These are phyloP conservation scores for Pempheris klunzingeri DNA, from an alignment of 2,797 vertebrate species.

Conservation along the genomic window DNA sequence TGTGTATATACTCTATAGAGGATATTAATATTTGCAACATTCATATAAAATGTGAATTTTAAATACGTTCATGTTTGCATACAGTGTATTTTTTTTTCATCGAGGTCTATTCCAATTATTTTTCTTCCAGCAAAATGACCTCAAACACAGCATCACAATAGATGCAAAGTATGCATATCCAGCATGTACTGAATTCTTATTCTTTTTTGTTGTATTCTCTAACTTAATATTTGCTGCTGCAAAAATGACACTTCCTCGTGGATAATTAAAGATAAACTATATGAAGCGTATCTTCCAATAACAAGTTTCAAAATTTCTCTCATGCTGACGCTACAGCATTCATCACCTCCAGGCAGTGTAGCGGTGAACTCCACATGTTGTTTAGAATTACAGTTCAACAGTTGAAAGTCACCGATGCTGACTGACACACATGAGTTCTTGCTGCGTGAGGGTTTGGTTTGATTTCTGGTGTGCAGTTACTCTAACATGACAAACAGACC, in stretches of 20 bases:
- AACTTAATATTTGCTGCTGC: not conserved
- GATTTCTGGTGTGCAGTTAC: conserved; percentile 17
- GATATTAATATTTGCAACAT: not conserved
- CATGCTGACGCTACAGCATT: not conserved
- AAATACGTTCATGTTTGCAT: not conserved
- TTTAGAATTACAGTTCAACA: conserved; percentile 18
- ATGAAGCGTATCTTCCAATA: not conserved
- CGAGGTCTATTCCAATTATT: not conserved
- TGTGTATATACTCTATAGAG: not conserved
- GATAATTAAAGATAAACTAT: not conserved
- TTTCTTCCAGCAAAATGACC: too few species aligned
- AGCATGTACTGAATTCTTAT: not conserved
- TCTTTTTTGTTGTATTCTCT: not conserved
- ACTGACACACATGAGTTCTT: conserved; percentile 27
- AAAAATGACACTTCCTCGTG: not conserved
- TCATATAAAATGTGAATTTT: not conserved
- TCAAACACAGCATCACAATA: not conserved
- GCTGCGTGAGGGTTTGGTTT: conserved; percentile 30
- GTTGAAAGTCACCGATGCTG: conserved; percentile 16
- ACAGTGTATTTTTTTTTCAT: not conserved
- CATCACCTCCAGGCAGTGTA: not conserved
- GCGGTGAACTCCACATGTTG: conserved; percentile 2
- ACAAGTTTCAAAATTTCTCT: not conserved
- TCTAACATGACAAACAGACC: conserved; percentile 37
- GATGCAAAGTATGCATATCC: not conserved